Evolutionary conservation across 1,140 invertebrate genomes (phyloP), one percentile per base, ranked within the genome.

Genomic region (Aradophagus sp.): DNA sequence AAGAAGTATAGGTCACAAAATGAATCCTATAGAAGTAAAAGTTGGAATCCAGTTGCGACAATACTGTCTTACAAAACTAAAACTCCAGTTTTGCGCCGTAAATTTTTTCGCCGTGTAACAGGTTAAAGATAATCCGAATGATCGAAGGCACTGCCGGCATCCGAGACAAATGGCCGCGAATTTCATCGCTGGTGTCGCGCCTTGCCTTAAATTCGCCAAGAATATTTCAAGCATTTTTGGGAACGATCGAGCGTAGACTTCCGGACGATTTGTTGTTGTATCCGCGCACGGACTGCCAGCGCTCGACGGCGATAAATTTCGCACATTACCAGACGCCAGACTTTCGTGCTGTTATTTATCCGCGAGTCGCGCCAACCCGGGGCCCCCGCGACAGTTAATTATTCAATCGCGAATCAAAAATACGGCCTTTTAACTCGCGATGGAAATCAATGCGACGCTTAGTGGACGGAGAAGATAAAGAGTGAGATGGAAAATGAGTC

Each of bases 231-330:
- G 16, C 45, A 41, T 67, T 73, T 73, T 58, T 32, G 45, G 44
- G 16, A 17, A 66, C 69, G 69, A 72, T 72, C 69, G 56, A 72
- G 58, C 70, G 70, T 68, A 67, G 68, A 73, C 63, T 73, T 73
- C 70, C 70, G 70, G 58, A 45, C 70, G 70, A 67, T 73, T 73
- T 67, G 70, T 73, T 67, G 70, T 73, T 73, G 65, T 65, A 73
- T 68, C 70, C 47, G 53, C 62, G 47, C 50, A n/a, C 56, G 50
- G 19, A 61, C 45, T 27, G 58, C 4, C 52, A 63, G 41, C 63
- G 59, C 70, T 73, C 39, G 34, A 65, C 38, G 39, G 32, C 53
- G 39, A 68, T 73, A 73, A 73, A 73, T 73, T 73, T 58, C 34
- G 29, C 15, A 34, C 55, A 63, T 73, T 73, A 63, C 70, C 59